Percentiles rank a stretch among this genome's conserved stretches.
phyloP scores from a whole-genome alignment of 2,113 vertebrate genomes.

The Mystacornis crossleyi region DNA sequence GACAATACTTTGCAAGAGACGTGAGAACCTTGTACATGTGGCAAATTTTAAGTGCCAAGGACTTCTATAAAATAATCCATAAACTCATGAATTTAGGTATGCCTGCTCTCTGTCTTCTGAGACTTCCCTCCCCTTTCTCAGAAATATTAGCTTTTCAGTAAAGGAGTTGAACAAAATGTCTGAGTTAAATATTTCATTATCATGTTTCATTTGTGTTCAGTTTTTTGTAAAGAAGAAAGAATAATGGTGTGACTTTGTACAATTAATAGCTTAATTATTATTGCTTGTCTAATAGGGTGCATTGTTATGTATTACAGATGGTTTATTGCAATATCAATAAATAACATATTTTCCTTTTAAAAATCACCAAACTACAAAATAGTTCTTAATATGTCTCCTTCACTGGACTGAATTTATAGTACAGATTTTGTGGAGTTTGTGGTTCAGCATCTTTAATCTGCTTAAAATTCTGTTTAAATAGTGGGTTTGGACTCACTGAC shows the following conservation, averaged over 20 bases:
- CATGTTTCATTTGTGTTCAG: not conserved
- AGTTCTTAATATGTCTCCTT: not conserved
- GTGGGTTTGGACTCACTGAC: not conserved
- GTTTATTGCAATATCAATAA: conserved; percentile 31
- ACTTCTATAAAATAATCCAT: not conserved
- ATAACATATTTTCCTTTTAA: conserved; percentile 13
- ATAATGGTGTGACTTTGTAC: not conserved
- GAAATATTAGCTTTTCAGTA: not conserved
- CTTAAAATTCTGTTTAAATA: not conserved
- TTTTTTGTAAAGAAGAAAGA: not conserved
- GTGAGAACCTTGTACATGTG: not conserved
- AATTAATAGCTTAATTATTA: not conserved
- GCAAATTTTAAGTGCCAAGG: not conserved
- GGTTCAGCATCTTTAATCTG: not conserved
- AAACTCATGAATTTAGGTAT: not conserved
- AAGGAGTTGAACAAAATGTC: not conserved
- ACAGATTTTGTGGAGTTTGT: not conserved
- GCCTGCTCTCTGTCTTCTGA: not conserved
- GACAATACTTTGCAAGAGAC: not conserved
- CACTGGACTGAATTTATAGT: not conserved
- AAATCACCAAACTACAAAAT: not conserved
- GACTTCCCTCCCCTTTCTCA: not conserved
- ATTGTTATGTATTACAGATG: not conserved
- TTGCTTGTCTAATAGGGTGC: not conserved
- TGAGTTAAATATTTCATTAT: not conserved